Evolutionary conservation across 2,888 invertebrate species (phyloP).

Genomic region (Drosophila putrida): DNA sequence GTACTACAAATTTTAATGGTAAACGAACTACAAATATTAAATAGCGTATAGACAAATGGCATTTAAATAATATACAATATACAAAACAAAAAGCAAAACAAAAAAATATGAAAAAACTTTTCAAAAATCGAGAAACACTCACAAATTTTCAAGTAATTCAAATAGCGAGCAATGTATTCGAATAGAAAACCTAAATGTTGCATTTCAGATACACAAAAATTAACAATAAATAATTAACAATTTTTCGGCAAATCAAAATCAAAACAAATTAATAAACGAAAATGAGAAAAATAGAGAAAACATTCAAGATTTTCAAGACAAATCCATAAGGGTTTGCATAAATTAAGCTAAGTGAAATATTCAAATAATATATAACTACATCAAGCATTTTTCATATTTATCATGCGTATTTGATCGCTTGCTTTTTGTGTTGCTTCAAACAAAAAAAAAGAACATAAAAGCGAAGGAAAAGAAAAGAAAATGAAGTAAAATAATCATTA

Average conservation of each 20-base stretch:
- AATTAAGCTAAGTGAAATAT: constrained; percentile 50
- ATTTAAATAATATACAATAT: constrained; percentile 61
- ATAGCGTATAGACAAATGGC: constrained; percentile 72
- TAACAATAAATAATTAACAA: constrained; percentile 27
- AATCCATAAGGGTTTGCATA: constrained; percentile 27
- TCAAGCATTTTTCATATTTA: constrained; percentile 47
- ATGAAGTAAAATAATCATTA: constrained; percentile 33
- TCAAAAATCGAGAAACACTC: constrained; percentile 38
- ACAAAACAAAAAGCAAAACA: constrained; percentile 5
- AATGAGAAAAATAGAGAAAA: constrained; percentile 19
- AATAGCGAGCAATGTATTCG: constrained; percentile 47
- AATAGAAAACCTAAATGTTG: constrained; percentile 45
- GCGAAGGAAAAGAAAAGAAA: neutral
- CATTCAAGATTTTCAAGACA: constrained; percentile 43
- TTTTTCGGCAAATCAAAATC: constrained; percentile 78
- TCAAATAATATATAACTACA: constrained; percentile 31
- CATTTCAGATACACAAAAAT: constrained; percentile 54
- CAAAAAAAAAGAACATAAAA: constrained; percentile 1
- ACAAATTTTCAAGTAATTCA: constrained; percentile 78
- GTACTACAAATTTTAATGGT: constrained; percentile 76
- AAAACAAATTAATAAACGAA: constrained; percentile 49
- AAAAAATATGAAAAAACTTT: constrained; percentile 10
- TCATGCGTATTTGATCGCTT: constrained; percentile 44
- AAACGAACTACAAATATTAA: constrained; percentile 81
- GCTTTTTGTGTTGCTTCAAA: constrained; percentile 53